A percentile compares a stretch with the other conserved stretches of the same genome.
Conservation (phyloP, 2,888 invertebrate genomes). For the Agonopterix alstromeriana region DNA sequence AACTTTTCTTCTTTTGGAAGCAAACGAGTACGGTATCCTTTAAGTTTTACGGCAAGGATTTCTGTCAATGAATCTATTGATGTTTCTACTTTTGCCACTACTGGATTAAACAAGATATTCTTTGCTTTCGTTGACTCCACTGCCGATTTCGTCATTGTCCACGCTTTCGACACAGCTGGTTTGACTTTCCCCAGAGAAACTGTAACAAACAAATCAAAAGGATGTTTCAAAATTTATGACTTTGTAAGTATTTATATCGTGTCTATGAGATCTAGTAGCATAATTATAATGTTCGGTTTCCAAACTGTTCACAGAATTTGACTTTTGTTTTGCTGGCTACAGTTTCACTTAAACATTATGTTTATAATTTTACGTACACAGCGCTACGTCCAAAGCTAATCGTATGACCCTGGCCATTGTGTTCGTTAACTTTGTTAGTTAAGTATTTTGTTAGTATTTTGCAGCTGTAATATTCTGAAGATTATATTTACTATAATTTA, state of each 20-base stretch:
- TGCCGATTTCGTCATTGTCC: conserved; percentile 35
- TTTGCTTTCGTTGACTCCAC: conserved; percentile 32
- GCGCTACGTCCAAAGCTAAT: conserved; percentile 46
- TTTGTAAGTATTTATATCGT: not conserved
- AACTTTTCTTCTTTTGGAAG: conserved; percentile 40
- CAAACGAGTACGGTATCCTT: conserved; percentile 32
- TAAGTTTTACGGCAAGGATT: conserved; percentile 27
- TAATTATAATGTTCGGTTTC: too few relatives aligned
- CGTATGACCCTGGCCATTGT: conserved; percentile 45
- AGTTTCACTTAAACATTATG: conserved; percentile 36
- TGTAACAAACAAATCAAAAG: conserved; percentile 28
- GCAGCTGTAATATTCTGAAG: too few relatives aligned
- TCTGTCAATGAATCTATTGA: conserved; percentile 20
- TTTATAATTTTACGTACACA: conserved; percentile 31
- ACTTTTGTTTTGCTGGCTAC: conserved; percentile 31
- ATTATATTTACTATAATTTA: too few relatives aligned
- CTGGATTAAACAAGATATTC: conserved; percentile 35
- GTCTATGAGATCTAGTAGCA: too few relatives aligned
- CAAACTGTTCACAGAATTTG: too few relatives aligned
- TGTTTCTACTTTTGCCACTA: conserved; percentile 37
- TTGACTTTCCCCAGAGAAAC: conserved; percentile 51
- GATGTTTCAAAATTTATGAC: not conserved
- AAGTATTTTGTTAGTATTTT: too few relatives aligned
- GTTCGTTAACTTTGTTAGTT: not conserved
- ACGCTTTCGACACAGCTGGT: conserved; percentile 40